These are phyloP conservation scores for Pristionchus arcanus DNA, from an alignment of 2,888 invertebrate species.

Conservation along the genomic window DNA sequence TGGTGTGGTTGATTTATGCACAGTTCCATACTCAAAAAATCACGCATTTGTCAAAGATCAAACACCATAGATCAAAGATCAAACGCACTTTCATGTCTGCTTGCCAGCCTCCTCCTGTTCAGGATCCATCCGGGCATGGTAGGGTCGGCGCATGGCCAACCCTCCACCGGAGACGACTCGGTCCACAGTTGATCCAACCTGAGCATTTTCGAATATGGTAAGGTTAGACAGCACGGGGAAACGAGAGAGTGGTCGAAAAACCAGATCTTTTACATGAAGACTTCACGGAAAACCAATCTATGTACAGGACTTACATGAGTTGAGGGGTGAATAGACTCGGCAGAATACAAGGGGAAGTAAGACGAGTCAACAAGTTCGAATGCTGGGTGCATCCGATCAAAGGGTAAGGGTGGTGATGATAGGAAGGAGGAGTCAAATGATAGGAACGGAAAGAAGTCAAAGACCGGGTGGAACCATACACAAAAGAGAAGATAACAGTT, in stretches of 20 bases:
- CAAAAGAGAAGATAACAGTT: not conserved
- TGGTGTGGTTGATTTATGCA: no score
- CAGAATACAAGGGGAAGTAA: not conserved
- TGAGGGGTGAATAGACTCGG: not conserved
- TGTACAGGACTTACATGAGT: not conserved
- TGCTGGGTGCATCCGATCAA: not conserved
- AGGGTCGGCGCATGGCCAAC: constrained; percentile 17
- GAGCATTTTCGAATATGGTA: not conserved
- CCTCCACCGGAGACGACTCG: not conserved
- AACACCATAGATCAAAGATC: constrained; percentile 6
- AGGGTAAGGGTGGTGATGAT: not conserved
- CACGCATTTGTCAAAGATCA: not conserved
- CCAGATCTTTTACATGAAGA: not conserved
- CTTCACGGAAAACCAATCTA: not conserved
- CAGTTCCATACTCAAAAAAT: no score
- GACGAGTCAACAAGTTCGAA: not conserved
- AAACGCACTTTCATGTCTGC: constrained; percentile 23
- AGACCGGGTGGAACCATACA: not conserved
- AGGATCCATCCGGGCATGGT: constrained; percentile 26
- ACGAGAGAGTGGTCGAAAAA: not conserved
- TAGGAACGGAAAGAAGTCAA: no score
- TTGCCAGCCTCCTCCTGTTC: constrained; percentile 12
- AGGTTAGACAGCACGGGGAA: not conserved
- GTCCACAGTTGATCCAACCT: constrained; percentile 47
- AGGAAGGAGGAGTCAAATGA: not conserved